These are phyloP conservation scores for Anolis sagrei DNA, from an alignment of 2,113 vertebrate species.

Conservation along the genomic window DNA sequence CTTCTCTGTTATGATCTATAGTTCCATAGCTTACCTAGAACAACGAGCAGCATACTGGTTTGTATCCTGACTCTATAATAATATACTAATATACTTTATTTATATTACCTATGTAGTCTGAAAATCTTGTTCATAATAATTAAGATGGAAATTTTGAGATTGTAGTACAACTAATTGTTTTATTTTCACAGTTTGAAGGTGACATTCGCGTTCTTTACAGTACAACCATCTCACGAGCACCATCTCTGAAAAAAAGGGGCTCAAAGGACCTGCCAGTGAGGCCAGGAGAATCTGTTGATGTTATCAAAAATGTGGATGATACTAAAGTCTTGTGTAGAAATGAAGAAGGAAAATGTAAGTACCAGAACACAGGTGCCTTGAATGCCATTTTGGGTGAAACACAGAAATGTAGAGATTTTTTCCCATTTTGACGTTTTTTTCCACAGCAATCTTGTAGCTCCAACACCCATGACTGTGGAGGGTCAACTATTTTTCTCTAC, in stretches of 20 bases:
- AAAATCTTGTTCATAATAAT: slow-evolving; percentile 2
- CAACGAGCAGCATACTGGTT: background rate
- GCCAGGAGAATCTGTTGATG: slow-evolving; percentile 85
- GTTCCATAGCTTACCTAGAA: background rate
- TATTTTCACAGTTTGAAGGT: slow-evolving; percentile 85
- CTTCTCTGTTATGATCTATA: background rate
- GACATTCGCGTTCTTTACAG: slow-evolving; percentile 88
- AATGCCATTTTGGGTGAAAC: too few species aligned
- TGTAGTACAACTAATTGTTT: background rate
- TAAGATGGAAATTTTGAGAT: too few species aligned
- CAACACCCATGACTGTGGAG: too few species aligned
- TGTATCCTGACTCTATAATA: background rate
- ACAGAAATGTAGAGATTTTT: too few species aligned
- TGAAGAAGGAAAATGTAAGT: slow-evolving; percentile 94
- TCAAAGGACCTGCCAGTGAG: slow-evolving; percentile 86
- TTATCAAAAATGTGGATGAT: slow-evolving; percentile 84
- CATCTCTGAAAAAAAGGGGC: slow-evolving; percentile 81
- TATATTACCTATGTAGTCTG: background rate
- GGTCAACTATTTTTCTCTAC: too few species aligned
- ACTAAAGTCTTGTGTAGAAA: slow-evolving; percentile 90
- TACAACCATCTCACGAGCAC: slow-evolving; percentile 70
- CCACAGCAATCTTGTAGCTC: too few species aligned
- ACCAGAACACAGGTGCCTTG: background rate
- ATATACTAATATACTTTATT: too few species aligned
- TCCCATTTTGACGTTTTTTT: too few species aligned